Conservation (phyloP, 2,888 invertebrate species). For the Tholera decimalis region DNA sequence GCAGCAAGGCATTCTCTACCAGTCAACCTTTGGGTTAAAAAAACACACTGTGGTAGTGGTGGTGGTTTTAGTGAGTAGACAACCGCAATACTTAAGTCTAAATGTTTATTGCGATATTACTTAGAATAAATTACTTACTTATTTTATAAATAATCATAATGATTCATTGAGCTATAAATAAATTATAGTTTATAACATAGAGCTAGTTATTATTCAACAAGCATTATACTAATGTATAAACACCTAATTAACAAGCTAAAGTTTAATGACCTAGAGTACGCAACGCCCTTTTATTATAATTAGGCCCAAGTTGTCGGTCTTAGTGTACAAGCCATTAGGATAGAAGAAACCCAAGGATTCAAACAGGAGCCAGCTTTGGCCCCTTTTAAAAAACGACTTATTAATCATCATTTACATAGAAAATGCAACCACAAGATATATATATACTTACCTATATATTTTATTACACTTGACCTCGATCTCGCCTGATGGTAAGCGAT, state of each 20-base stretch:
- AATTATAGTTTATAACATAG: neutral
- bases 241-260: neutral
- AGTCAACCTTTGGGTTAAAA: too few species aligned
- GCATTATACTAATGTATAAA: neutral
- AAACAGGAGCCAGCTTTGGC: neutral
- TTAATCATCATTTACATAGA: too few species aligned
- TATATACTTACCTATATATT: too few species aligned
- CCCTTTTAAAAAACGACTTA: too few species aligned
- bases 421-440: too few species aligned
- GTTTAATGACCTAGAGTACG: constrained; percentile 38
- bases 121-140: constrained; percentile 14
- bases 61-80: neutral
- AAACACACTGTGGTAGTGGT: too few species aligned
- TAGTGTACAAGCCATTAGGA: neutral
- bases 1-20: too few species aligned
- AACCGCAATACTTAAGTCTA: neutral
- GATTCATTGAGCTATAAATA: neutral
- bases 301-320: neutral
- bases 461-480: too few species aligned
- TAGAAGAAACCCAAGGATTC: neutral
- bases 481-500: too few species aligned
- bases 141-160: neutral
- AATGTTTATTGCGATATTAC: neutral
- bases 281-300: neutral
- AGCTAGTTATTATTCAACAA: neutral